These are phyloP conservation scores for Crotalus horridus DNA, from an alignment of 2,113 vertebrate species.

Conservation along the genomic window DNA sequence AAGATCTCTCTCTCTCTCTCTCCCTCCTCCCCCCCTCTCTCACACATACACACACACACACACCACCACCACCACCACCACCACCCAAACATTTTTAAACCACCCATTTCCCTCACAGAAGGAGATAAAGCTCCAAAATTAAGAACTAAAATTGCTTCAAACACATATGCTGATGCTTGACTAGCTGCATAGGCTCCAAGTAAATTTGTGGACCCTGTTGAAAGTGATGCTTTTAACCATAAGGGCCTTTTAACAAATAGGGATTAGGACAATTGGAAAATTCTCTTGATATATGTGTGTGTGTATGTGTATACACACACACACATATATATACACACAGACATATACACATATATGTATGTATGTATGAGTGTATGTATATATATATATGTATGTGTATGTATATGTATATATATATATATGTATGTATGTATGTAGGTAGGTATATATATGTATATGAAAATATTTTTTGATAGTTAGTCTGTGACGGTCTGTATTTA, in stretches of 20 bases:
- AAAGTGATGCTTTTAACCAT: background rate
- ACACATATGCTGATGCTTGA: background rate
- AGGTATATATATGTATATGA: too few relatives aligned
- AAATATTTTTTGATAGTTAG: background rate
- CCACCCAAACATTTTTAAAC: background rate
- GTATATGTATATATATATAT: too few relatives aligned
- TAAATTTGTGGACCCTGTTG: background rate
- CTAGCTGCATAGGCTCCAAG: background rate
- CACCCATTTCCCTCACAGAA: background rate
- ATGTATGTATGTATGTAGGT: background rate
- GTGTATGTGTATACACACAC: too few relatives aligned
- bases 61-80: too few relatives aligned
- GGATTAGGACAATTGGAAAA: background rate
- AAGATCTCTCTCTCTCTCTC: background rate
- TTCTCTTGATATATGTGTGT: too few relatives aligned
- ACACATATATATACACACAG: too few relatives aligned
- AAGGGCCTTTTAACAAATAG: background rate
- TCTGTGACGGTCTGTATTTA: background rate
- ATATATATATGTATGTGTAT: background rate
- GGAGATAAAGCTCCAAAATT: background rate
- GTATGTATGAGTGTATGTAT: too few relatives aligned
- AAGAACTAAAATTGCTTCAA: background rate
- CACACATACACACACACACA: background rate
- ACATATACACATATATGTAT: too few relatives aligned
- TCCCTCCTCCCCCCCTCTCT: background rate